Evolutionary conservation across 37 sponge, comb jelly and placozoan genomes (phyloP), one percentile per base, ranked within the genome.

Genomic region (Chondrilla cf. caribensis): DNA sequence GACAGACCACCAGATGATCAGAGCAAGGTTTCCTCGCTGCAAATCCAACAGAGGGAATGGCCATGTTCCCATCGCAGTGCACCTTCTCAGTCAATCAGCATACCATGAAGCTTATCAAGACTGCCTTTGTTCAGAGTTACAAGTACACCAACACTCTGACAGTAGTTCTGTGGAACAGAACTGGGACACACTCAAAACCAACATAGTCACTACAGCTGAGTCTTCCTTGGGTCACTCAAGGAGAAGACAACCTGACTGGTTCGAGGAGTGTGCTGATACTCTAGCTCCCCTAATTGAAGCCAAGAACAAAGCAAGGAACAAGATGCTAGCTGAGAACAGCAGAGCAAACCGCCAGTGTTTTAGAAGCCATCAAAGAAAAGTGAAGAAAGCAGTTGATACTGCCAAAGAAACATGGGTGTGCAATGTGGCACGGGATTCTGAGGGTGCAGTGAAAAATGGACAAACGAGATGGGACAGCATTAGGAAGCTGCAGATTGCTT

Each of bases 191-290:
- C n/a, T n/a, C n/a, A n/a, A n/a, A n/a, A n/a, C n/a, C n/a, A n/a
- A n/a, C n/a, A n/a, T n/a, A n/a, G n/a, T n/a, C n/a, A n/a, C n/a
- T n/a, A n/a, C n/a, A n/a, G n/a, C n/a, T n/a, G n/a, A n/a, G n/a
- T n/a, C n/a, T n/a, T n/a, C n/a, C n/a, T n/a, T n/a, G n/a, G 57
- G 57, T 19, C 11, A 17, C 11, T 19, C 17, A 17, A 76, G 39
- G 33, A 42, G 43, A 73, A 80, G 71, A 35, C 82, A 87, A 38
- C 83, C 87, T 7, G 82, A 87, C 17, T 85, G 86, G 86, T 85
- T 85, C 39, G 9, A 25, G 26, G 82, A 75, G 37, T 77, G 60
- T 28, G 35, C 14, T 17, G 81, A 81, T 14, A 54, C 32, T 17
- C 29, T 86, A 24, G 3, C 38, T 7, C 87, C 87, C 15, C 41